phyloP scores from a whole-genome alignment of 1,140 invertebrate species.

The Leptinotarsa lineolata region DNA sequence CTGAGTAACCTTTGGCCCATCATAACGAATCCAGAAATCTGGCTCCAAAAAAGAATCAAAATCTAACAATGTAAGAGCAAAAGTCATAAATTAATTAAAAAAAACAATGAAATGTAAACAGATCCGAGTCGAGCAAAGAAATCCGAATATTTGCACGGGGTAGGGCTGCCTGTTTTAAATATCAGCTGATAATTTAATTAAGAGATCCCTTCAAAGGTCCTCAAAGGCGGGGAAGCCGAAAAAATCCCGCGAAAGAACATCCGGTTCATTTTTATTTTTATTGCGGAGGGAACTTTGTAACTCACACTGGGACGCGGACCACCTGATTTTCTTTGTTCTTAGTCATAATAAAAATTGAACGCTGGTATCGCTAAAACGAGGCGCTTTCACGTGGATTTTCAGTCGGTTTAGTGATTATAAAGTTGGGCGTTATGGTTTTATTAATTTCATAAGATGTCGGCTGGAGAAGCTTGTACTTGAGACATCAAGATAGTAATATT shows the following conservation, averaged over 20 bases:
- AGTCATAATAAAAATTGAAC: constrained; percentile 34
- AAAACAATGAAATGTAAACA: constrained; percentile 28
- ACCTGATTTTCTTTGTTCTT: constrained; percentile 45
- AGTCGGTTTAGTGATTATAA: constrained; percentile 45
- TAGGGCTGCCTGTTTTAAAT: constrained; percentile 49
- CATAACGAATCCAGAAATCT: not conserved
- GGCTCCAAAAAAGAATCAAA: constrained; percentile 13
- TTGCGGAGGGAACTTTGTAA: constrained; percentile 32
- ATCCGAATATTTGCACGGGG: constrained; percentile 50
- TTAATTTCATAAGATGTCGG: constrained; percentile 33
- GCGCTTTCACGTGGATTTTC: constrained; percentile 40
- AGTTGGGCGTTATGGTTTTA: constrained; percentile 43
- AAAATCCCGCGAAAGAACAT: constrained; percentile 39
- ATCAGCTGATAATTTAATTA: constrained; percentile 55
- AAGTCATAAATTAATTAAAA: constrained; percentile 32
- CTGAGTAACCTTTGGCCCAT: not conserved
- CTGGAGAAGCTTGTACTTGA: not conserved
- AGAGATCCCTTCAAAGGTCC: constrained; percentile 49
- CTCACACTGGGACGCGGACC: constrained; percentile 26
- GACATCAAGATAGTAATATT: not conserved
- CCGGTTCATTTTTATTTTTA: constrained; percentile 44
- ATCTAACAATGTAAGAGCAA: constrained; percentile 21
- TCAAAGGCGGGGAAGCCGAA: constrained; percentile 48
- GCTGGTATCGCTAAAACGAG: constrained; percentile 19
- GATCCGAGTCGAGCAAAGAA: constrained; percentile 32